These are phyloP conservation scores for Drosophila novamexicana DNA, from an alignment of 1,140 invertebrate species.

Conservation along the genomic window DNA sequence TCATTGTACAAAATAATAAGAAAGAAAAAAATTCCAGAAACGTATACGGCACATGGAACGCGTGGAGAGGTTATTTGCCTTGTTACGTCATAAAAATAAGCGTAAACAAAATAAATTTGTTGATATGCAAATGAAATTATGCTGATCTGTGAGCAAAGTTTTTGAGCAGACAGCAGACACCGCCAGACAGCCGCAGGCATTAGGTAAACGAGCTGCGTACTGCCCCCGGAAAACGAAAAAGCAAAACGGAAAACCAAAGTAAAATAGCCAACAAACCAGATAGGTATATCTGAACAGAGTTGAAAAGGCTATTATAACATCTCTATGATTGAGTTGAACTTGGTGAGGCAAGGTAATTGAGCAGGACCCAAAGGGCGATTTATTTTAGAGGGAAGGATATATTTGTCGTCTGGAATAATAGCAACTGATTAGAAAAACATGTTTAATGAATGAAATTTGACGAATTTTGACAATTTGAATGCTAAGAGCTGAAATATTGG, in stretches of 20 bases:
- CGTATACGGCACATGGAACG: slow-evolving; percentile 16
- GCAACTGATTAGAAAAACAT: too few species aligned
- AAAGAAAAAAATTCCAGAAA: slow-evolving; percentile 50
- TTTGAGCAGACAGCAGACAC: slow-evolving; percentile 12
- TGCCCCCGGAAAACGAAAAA: neutral
- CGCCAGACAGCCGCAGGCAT: slow-evolving; percentile 1
- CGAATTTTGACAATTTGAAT: too few species aligned
- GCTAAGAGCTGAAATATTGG: too few species aligned
- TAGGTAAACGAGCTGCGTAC: slow-evolving; percentile 27
- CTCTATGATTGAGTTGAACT: neutral
- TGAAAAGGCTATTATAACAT: slow-evolving; percentile 1
- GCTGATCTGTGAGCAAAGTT: slow-evolving; percentile 51
- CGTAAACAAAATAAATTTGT: slow-evolving; percentile 61
- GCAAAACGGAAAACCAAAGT: slow-evolving; percentile 6
- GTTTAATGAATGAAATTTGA: too few species aligned
- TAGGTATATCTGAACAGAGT: neutral
- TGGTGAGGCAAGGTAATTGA: neutral
- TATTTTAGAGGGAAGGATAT: too few species aligned
- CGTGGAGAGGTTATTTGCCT: slow-evolving; percentile 16
- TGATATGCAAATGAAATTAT: slow-evolving; percentile 63
- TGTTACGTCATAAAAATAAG: slow-evolving; percentile 57
- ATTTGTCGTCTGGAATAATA: too few species aligned
- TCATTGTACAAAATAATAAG: slow-evolving; percentile 12
- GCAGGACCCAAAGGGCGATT: too few species aligned
- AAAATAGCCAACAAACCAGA: slow-evolving; percentile 4